Percentiles rank a stretch among this genome's conserved stretches.
Evolutionary conservation across 2,888 invertebrate genomes (phyloP).

Genomic region (Dryobota labecula): DNA sequence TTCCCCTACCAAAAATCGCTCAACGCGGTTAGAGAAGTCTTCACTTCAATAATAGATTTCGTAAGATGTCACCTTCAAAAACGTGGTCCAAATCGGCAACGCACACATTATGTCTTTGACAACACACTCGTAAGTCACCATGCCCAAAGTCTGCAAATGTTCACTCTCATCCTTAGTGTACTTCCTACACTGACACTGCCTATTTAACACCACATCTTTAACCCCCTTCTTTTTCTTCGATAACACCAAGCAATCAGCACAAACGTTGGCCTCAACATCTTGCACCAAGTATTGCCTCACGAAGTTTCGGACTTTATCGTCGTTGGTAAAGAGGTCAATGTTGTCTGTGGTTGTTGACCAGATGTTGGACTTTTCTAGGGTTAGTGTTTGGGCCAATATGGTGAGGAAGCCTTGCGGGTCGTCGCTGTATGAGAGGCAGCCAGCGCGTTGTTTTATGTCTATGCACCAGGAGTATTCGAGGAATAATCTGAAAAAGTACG

Average conservation of each 20-base stretch:
- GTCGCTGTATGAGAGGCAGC: conserved; percentile 96
- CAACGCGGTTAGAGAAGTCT: too few species aligned
- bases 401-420: conserved; percentile 96
- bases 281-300: conserved; percentile 92
- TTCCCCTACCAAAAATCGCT: too few species aligned
- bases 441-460: conserved; percentile 97
- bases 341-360: conserved; percentile 93
- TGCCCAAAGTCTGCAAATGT: conserved; percentile 91
- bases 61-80: conserved; percentile 91
- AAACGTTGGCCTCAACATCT: conserved; percentile 65
- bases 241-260: conserved; percentile 74
- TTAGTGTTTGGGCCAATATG: conserved; percentile 94
- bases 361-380: conserved; percentile 92
- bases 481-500: conserved; percentile 87
- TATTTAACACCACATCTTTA: conserved; percentile 70
- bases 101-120: conserved; percentile 94
- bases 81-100: conserved; percentile 93
- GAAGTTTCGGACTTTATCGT: conserved; percentile 93
- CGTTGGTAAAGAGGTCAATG: conserved; percentile 94
- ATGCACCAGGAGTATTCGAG: conserved; percentile 93
- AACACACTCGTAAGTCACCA: conserved; percentile 95
- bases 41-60: too few species aligned
- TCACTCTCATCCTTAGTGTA: conserved; percentile 85
- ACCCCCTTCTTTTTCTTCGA: conserved; percentile 69
- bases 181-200: conserved; percentile 77